These are phyloP conservation scores for Drosophila pallidifrons DNA, from an alignment of 1,140 invertebrate species.

Conservation along the genomic window DNA sequence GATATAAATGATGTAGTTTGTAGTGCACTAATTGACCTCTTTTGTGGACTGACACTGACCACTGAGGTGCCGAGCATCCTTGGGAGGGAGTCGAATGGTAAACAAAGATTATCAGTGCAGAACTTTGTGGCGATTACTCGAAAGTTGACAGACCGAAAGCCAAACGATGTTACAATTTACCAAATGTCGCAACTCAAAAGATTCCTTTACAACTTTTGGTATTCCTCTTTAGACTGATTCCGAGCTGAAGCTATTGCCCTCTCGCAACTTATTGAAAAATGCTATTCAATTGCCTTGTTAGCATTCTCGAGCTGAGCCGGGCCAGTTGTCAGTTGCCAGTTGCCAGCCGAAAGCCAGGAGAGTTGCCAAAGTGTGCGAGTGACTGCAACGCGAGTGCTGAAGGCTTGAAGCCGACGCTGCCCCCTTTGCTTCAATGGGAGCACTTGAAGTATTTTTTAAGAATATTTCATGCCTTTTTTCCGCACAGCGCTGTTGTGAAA, in stretches of 20 bases:
- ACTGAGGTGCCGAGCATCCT: not conserved
- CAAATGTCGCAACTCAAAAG: constrained; percentile 51
- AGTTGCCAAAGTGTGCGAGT: constrained; percentile 36
- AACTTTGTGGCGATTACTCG: constrained; percentile 38
- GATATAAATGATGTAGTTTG: constrained; percentile 9
- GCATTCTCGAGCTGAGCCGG: constrained; percentile 18
- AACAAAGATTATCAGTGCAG: constrained; percentile 49
- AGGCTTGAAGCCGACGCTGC: constrained; percentile 20
- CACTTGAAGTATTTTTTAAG: constrained; percentile 34
- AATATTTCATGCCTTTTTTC: constrained; percentile 48
- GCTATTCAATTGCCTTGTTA: constrained; percentile 64
- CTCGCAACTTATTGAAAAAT: constrained; percentile 61
- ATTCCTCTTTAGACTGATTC: constrained; percentile 17
- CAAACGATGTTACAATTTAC: constrained; percentile 57
- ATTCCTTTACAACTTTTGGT: constrained; percentile 6
- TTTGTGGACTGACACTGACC: constrained; percentile 7
- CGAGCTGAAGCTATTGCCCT: not conserved
- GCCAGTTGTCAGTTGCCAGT: constrained; percentile 32
- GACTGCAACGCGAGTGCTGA: constrained; percentile 34
- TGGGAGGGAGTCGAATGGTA: constrained; percentile 11
- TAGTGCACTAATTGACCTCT: constrained; percentile 23
- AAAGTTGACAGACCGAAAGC: constrained; percentile 42
- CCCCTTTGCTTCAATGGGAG: constrained; percentile 27
- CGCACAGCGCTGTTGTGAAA: constrained; percentile 22
- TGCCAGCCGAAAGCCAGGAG: constrained; percentile 25